These are phyloP conservation scores for Echiichthys vipera DNA, from an alignment of 2,797 vertebrate genomes.

Conservation along the genomic window DNA sequence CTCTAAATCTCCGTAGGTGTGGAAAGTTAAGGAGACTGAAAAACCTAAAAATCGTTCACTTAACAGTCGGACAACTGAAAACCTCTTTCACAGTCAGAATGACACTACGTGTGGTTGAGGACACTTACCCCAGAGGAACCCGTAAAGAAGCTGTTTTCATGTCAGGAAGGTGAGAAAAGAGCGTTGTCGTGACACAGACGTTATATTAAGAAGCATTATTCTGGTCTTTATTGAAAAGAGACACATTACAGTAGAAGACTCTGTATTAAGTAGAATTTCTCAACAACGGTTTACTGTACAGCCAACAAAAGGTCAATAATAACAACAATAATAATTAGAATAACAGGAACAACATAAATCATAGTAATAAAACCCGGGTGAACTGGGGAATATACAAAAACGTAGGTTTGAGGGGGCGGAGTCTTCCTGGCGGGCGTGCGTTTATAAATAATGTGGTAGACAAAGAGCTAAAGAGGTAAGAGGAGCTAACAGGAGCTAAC, in stretches of 20 bases:
- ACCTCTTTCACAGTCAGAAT: no score
- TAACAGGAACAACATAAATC: slow-evolving; percentile 84
- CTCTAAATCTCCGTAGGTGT: no score
- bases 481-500: no score
- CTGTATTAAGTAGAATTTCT: slow-evolving; percentile 87
- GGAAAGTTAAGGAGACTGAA: no score
- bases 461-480: slow-evolving; percentile 86
- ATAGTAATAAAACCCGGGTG: slow-evolving; percentile 69
- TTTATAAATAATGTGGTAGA: slow-evolving; percentile 91
- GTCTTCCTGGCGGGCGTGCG: slow-evolving; percentile 74
- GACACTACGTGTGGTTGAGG: no score
- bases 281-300: slow-evolving; percentile 93
- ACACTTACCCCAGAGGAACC: no score
- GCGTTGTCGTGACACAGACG: background rate
- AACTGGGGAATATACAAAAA: slow-evolving; percentile 74
- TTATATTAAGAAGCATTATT: slow-evolving; percentile 85
- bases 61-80: no score
- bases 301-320: slow-evolving; percentile 85
- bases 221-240: slow-evolving; percentile 96
- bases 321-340: slow-evolving; percentile 80
- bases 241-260: slow-evolving; percentile 90
- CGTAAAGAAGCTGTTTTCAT: no score
- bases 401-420: slow-evolving; percentile 72
- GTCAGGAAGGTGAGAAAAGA: no score
- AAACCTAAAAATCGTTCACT: no score